A percentile compares a stretch with the other conserved stretches of the same genome.
phyloP scores from a whole-genome alignment of 2,113 vertebrate genomes.

The Murina feae region DNA sequence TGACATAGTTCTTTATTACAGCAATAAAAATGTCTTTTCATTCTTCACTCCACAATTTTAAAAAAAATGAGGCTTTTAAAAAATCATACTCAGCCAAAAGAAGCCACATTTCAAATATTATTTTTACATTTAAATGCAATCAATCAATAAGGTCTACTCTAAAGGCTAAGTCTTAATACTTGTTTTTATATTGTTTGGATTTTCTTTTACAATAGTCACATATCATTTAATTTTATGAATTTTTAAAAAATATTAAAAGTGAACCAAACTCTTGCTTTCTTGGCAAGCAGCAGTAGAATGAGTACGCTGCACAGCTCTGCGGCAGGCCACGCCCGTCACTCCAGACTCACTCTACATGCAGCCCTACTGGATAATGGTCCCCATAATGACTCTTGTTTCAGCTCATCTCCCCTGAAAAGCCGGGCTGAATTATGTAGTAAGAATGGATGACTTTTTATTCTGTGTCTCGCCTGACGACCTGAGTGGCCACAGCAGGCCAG shows the following conservation, averaged over 20 bases:
- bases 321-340: neutral
- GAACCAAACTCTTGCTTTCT: neutral
- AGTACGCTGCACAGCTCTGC: neutral
- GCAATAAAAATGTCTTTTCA: slow-evolving; percentile 24
- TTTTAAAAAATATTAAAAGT: neutral
- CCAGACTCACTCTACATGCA: neutral
- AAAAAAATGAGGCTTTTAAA: neutral
- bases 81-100: neutral
- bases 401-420: neutral
- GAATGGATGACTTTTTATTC: neutral
- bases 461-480: neutral
- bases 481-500: neutral
- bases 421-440: neutral
- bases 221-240: neutral
- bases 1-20: neutral
- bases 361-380: neutral
- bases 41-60: slow-evolving; percentile 1
- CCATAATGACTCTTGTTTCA: neutral
- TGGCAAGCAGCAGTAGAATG: neutral
- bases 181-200: neutral
- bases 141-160: neutral
- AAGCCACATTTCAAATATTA: slow-evolving; percentile 19
- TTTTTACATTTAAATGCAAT: neutral
- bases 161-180: neutral
- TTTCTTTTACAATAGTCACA: slow-evolving; percentile 6